Evolutionary conservation across 2,797 vertebrate species (phyloP).

Genomic region (Meda fulgida): DNA sequence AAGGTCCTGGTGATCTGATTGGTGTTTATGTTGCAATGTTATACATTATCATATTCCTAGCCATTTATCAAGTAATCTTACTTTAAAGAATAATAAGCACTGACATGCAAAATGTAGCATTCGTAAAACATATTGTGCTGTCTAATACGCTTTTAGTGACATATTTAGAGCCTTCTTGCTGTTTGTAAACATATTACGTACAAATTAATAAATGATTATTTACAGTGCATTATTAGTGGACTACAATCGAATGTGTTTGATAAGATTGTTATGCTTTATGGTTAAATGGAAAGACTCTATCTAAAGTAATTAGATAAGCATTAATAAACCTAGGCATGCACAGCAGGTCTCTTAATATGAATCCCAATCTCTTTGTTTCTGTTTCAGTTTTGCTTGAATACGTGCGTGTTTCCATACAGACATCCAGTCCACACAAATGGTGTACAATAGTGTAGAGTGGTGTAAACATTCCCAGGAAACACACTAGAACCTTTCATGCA

Average conservation of each 20-base stretch:
- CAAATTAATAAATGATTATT: neutral
- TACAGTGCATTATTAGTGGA: neutral
- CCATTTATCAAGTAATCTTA: neutral
- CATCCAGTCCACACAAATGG: neutral
- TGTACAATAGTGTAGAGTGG: neutral
- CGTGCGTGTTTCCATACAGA: slow-evolving; percentile 14
- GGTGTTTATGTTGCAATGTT: neutral
- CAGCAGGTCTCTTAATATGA: slow-evolving; percentile 5
- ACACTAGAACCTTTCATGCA: neutral
- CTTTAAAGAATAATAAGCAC: neutral
- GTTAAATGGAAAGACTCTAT: neutral
- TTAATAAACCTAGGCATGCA: neutral
- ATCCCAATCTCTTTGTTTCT: slow-evolving; percentile 42
- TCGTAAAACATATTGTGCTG: neutral
- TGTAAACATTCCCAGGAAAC: neutral
- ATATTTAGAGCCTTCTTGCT: neutral
- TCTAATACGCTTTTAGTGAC: neutral
- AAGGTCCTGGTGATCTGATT: neutral
- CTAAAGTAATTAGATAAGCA: neutral
- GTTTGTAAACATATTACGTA: neutral
- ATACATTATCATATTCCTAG: neutral
- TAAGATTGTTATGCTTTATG: neutral
- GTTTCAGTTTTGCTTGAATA: slow-evolving; percentile 22
- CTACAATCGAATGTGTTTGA: neutral
- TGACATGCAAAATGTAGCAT: neutral